Conservation (phyloP, 2,113 vertebrate genomes). For the Mormyrus iriodes region DNA sequence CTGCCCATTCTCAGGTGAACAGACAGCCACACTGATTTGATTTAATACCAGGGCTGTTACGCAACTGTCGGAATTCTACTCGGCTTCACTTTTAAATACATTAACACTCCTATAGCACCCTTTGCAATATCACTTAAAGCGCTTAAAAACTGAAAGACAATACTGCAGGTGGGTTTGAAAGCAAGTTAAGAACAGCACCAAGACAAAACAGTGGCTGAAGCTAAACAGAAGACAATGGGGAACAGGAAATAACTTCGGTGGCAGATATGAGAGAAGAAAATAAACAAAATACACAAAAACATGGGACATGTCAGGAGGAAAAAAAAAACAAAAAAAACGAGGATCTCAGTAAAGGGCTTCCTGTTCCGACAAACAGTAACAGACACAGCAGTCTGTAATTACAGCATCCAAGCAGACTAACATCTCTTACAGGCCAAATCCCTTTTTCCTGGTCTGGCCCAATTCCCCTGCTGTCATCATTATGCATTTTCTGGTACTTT, state of each 20-base stretch:
- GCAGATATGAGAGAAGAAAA: background rate
- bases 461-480: background rate
- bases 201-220: background rate
- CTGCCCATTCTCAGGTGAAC: slow-evolving; percentile 11
- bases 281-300: background rate
- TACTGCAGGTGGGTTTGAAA: background rate
- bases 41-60: background rate
- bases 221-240: background rate
- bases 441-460: background rate
- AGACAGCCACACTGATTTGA: background rate
- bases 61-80: background rate
- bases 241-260: background rate
- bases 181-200: background rate
- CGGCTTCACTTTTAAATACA: background rate
- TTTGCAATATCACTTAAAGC: background rate
- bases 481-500: background rate
- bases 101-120: background rate
- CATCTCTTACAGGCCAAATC: background rate
- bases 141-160: background rate
- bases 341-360: background rate
- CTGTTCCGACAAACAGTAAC: background rate
- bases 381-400: background rate
- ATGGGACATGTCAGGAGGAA: background rate
- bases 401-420: background rate
- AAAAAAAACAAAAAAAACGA: background rate